Evolutionary conservation across 2,797 vertebrate genomes (phyloP).

Genomic region (Dermochelys coriacea): DNA sequence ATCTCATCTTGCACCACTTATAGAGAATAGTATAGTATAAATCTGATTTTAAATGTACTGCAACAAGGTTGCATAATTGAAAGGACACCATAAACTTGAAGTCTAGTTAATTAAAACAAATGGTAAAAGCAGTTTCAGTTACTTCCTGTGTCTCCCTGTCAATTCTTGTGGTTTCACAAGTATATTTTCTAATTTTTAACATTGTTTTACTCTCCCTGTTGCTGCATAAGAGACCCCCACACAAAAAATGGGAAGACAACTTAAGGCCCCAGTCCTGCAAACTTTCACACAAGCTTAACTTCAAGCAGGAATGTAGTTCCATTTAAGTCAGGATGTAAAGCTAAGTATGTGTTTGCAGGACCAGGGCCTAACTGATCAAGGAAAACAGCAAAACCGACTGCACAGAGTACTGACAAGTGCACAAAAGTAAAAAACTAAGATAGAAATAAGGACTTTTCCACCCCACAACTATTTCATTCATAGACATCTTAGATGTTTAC

Average conservation of each 20-base stretch:
- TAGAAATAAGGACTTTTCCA: not conserved
- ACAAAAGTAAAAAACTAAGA: not conserved
- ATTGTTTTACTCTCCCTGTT: not conserved
- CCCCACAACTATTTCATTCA: not conserved
- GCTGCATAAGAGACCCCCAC: not conserved
- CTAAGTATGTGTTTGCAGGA: not conserved
- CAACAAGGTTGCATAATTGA: not conserved
- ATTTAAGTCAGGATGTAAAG: not conserved
- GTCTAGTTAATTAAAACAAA: not conserved
- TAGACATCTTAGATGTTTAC: not conserved
- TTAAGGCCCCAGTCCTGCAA: not conserved
- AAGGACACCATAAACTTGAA: not conserved
- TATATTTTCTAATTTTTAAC: not conserved
- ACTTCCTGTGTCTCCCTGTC: not conserved
- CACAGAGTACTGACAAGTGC: not conserved
- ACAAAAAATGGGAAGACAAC: not conserved
- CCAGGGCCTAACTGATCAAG: not conserved
- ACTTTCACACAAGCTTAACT: not conserved
- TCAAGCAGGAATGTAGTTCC: not conserved
- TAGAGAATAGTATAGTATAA: not conserved
- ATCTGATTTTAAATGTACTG: fast-evolving
- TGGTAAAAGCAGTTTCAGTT: not conserved
- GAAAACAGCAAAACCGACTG: not conserved
- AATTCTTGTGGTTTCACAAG: not conserved
- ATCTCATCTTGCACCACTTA: not conserved